Evolutionary conservation across 2,888 invertebrate genomes (phyloP).

Genomic region (Baronia brevicornis): DNA sequence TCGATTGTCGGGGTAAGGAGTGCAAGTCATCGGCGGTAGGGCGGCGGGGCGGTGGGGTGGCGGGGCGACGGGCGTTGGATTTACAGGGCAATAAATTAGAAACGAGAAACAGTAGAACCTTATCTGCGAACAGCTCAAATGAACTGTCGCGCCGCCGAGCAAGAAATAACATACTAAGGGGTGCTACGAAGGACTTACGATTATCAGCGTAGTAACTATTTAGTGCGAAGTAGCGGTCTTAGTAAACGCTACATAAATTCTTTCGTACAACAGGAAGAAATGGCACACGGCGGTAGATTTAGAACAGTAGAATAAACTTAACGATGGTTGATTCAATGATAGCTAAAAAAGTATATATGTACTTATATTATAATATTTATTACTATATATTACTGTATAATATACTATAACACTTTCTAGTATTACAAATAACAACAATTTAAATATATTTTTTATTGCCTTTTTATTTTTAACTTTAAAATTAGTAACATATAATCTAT

Average conservation of each 20-base stretch:
- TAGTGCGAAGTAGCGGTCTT: conserved; percentile 18
- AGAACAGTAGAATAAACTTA: conserved; percentile 21
- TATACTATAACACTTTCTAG: too few relatives aligned
- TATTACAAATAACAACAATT: too few relatives aligned
- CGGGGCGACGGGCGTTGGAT: conserved; percentile 35
- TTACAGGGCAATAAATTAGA: conserved; percentile 65
- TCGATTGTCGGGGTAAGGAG: conserved; percentile 39
- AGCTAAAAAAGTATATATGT: conserved; percentile 25
- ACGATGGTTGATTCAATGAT: conserved; percentile 8
- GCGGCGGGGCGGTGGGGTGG: conserved; percentile 23
- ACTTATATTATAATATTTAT: too few relatives aligned
- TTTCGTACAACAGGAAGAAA: conserved; percentile 31
- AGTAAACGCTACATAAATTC: conserved; percentile 20
- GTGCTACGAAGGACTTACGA: conserved; percentile 30
- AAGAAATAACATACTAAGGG: conserved; percentile 37
- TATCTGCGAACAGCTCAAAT: conserved; percentile 66
- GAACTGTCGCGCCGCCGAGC: conserved; percentile 44
- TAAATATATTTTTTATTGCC: too few relatives aligned
- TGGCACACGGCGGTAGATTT: conserved; percentile 33
- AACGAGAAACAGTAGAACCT: conserved; percentile 48
- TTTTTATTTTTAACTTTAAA: too few relatives aligned
- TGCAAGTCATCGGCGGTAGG: conserved; percentile 60
- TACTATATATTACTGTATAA: too few relatives aligned
- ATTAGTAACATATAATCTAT: too few relatives aligned
- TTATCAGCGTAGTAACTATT: conserved; percentile 24